These are phyloP conservation scores for Onychomys torridus DNA, from an alignment of 2,797 vertebrate genomes.

Conservation along the genomic window DNA sequence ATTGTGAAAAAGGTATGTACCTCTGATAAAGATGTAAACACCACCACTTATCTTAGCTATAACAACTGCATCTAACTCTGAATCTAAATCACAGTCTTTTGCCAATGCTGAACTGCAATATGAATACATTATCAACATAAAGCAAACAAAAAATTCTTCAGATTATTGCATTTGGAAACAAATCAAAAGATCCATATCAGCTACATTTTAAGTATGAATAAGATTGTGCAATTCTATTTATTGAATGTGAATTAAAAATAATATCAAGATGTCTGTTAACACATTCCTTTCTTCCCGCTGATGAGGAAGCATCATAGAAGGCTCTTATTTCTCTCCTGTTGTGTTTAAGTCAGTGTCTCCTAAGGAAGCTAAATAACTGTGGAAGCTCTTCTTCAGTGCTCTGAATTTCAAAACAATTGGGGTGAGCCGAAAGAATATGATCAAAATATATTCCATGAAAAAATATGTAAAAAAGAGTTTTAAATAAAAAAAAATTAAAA, in stretches of 20 bases:
- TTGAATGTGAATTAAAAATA: background rate
- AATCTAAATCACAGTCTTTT: background rate
- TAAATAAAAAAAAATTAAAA: background rate
- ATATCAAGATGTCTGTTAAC: background rate
- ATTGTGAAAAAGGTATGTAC: background rate
- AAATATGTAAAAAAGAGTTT: background rate
- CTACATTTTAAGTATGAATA: background rate
- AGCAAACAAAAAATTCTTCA: background rate
- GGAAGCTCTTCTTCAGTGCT: background rate
- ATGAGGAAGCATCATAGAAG: background rate
- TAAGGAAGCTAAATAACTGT: background rate
- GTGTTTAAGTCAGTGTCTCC: background rate
- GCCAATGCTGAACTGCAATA: background rate
- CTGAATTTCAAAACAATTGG: background rate
- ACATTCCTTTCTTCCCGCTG: background rate
- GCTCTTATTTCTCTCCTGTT: background rate
- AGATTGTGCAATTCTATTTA: background rate
- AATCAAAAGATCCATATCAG: background rate
- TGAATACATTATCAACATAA: background rate
- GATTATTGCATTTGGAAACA: background rate
- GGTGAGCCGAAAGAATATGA: background rate
- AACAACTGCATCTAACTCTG: background rate
- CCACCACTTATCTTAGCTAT: background rate
- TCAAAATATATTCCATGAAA: background rate
- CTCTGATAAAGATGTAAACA: background rate